These are phyloP conservation scores for Pterois miles DNA, from an alignment of 2,797 vertebrate genomes.

Conservation along the genomic window DNA sequence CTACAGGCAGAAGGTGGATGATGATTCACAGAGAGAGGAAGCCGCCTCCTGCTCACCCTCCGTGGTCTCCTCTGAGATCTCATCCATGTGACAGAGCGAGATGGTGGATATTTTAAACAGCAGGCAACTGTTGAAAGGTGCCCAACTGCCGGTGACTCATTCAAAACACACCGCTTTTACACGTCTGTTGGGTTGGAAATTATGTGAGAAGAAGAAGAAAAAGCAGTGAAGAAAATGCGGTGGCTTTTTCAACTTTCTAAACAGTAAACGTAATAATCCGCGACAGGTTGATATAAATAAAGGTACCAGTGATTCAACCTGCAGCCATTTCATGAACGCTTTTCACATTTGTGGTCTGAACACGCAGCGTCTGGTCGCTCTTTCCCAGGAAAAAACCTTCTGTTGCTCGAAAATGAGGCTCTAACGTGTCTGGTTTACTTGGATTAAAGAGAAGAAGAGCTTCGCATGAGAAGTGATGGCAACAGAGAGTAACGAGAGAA, in stretches of 20 bases:
- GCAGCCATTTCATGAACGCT: not conserved
- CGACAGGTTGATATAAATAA: conserved; percentile 33
- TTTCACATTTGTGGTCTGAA: conserved; percentile 11
- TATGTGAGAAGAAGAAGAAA: not conserved
- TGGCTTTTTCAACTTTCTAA: conserved; percentile 13
- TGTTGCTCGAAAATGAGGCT: not conserved
- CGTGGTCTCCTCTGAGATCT: conserved; percentile 41
- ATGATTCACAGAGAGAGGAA: conserved; percentile 60
- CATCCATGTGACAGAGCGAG: conserved; percentile 45
- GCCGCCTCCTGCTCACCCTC: conserved; percentile 41
- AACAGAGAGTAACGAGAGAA: not conserved
- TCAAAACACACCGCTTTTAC: conserved; percentile 34
- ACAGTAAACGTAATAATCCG: conserved; percentile 16
- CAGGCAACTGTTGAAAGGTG: conserved; percentile 52
- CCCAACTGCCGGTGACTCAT: conserved; percentile 60
- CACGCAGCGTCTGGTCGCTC: not conserved
- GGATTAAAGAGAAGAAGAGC: not conserved
- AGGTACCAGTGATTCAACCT: conserved; percentile 17
- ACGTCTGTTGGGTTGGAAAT: conserved; percentile 32
- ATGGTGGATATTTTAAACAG: conserved; percentile 47
- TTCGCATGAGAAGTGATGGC: conserved; percentile 8
- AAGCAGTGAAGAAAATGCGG: not conserved
- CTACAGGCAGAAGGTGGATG: conserved; percentile 56
- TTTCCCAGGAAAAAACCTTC: not conserved
- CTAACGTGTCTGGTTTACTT: not conserved